These are phyloP conservation scores for Onchidella celtica DNA, from an alignment of 2,888 invertebrate species.

Conservation along the genomic window DNA sequence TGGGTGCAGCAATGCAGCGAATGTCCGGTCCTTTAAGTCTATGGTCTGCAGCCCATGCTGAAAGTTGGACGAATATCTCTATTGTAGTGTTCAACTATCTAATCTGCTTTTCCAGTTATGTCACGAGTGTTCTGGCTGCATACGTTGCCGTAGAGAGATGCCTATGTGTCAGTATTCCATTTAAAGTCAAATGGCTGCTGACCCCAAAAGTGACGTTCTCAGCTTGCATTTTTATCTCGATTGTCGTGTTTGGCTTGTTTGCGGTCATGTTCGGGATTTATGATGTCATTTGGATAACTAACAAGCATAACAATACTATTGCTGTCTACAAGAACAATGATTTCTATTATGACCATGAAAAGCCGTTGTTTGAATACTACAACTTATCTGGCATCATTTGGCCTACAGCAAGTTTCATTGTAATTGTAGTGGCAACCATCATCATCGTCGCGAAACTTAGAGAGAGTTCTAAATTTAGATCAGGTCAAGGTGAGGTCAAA, in stretches of 20 bases:
- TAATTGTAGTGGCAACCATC: conserved; percentile 32
- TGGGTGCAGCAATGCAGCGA: conserved; percentile 32
- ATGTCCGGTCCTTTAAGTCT: conserved; percentile 21
- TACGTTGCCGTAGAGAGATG: conserved; percentile 49
- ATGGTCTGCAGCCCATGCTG: conserved; percentile 8
- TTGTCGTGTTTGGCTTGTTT: conserved; percentile 43
- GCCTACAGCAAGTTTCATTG: conserved; percentile 31
- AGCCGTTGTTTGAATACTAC: conserved; percentile 40
- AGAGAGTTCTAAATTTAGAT: conserved; percentile 29
- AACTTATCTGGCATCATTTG: conserved; percentile 43
- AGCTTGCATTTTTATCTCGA: conserved; percentile 10
- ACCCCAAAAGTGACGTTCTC: conserved; percentile 41
- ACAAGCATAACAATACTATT: conserved; percentile 14
- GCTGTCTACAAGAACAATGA: conserved; percentile 37
- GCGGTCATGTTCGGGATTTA: conserved; percentile 35
- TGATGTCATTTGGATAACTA: conserved; percentile 42
- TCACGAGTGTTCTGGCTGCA: conserved; percentile 43
- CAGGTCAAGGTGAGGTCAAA: conserved; percentile 11
- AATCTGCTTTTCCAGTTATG: conserved; percentile 41
- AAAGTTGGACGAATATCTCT: conserved; percentile 39
- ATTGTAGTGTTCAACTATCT: conserved; percentile 37
- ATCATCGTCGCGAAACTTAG: conserved; percentile 31
- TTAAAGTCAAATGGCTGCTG: conserved; percentile 43
- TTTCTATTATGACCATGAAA: conserved; percentile 27
- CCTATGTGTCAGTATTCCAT: conserved; percentile 42